These are phyloP conservation scores for Onychostruthus taczanowskii DNA, from an alignment of 2,113 vertebrate species.

Conservation along the genomic window DNA sequence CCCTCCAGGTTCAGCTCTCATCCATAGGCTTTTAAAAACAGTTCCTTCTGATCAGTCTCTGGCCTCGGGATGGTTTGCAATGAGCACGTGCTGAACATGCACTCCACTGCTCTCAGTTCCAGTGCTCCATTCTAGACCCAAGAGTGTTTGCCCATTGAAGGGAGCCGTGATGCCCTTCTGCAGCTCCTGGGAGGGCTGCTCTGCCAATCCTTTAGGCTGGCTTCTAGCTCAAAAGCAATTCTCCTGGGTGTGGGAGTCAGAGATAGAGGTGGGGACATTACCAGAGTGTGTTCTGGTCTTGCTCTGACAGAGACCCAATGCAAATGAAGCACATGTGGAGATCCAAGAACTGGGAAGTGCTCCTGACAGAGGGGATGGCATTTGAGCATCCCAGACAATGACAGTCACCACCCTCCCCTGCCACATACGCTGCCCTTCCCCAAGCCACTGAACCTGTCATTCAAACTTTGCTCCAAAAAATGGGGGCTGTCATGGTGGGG, in stretches of 20 bases:
- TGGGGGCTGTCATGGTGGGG: background rate
- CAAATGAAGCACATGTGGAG: background rate
- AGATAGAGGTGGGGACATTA: background rate
- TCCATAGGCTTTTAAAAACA: background rate
- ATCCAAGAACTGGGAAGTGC: background rate
- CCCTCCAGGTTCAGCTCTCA: background rate
- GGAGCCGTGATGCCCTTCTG: rapidly evolving
- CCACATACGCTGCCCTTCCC: rapidly evolving
- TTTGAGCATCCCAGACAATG: background rate
- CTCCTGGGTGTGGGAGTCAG: background rate
- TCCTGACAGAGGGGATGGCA: background rate
- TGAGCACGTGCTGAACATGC: background rate
- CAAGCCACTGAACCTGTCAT: background rate
- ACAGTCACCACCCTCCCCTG: background rate
- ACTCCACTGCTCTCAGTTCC: background rate
- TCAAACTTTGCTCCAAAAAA: background rate
- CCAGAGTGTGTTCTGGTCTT: background rate
- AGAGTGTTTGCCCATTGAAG: background rate
- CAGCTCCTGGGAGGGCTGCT: background rate
- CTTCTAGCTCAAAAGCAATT: background rate
- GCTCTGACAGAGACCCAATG: background rate
- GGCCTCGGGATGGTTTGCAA: background rate
- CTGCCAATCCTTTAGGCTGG: background rate
- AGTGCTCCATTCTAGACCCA: background rate
- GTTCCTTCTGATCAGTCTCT: background rate